These are phyloP conservation scores for Myzus persicae DNA, from an alignment of 1,140 invertebrate species.

Conservation along the genomic window DNA sequence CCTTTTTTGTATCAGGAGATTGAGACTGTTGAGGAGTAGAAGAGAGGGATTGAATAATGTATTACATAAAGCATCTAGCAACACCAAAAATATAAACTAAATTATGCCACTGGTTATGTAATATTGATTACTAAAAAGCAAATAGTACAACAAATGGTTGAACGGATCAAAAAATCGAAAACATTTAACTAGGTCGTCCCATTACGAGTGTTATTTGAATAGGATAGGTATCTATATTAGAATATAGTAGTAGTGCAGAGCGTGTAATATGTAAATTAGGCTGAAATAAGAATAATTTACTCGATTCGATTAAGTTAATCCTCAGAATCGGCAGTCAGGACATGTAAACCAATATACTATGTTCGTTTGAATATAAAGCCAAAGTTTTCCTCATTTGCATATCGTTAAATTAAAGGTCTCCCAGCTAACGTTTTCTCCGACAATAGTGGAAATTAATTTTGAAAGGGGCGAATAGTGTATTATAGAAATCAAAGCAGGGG, in stretches of 20 bases:
- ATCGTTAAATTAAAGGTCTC: slow-evolving; percentile 4
- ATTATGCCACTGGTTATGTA: not conserved
- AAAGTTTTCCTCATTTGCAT: slow-evolving; percentile 32
- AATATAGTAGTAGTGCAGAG: not conserved
- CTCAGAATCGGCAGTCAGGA: not conserved
- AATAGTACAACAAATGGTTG: not conserved
- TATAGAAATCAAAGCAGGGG: not conserved
- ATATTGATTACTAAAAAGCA: not conserved
- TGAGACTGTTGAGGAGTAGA: not conserved
- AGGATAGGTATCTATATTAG: not conserved
- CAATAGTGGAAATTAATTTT: slow-evolving; percentile 30
- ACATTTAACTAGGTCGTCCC: not conserved
- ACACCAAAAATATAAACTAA: not conserved
- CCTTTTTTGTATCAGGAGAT: not conserved
- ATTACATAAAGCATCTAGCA: not conserved
- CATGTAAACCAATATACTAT: not conserved
- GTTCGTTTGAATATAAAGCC: not conserved
- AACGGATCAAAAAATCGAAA: not conserved
- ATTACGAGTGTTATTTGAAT: not conserved
- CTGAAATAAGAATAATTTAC: not conserved
- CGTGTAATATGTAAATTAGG: not conserved
- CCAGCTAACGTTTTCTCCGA: not conserved
- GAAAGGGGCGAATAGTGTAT: not conserved
- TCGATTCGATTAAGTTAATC: slow-evolving; percentile 7
- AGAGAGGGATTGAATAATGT: not conserved